Conservation (phyloP, 2,113 vertebrate species). For the Pluvianellus socialis region DNA sequence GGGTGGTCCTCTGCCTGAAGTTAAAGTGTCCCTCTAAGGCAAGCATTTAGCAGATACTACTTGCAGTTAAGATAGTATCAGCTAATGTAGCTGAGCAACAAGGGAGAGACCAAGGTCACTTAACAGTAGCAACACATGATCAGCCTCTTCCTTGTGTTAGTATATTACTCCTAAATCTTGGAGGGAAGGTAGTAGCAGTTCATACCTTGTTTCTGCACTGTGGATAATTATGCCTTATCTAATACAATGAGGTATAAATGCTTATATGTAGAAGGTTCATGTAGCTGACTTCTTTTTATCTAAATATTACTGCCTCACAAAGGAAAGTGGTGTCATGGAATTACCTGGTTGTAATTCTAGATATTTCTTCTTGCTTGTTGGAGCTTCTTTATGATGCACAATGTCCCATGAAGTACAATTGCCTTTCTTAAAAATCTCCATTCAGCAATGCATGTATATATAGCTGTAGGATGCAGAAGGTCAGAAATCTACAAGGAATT, state of each 20-base stretch:
- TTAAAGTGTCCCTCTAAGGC: not conserved
- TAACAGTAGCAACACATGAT: not conserved
- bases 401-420: not conserved
- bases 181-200: not conserved
- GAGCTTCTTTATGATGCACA: not conserved
- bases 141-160: not conserved
- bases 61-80: not conserved
- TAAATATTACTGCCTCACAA: not conserved
- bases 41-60: not conserved
- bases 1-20: not conserved
- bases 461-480: not conserved
- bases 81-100: not conserved
- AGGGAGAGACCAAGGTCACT: not conserved
- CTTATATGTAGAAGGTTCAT: not conserved
- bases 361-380: not conserved
- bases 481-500: not conserved
- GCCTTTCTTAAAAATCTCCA: not conserved
- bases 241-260: not conserved
- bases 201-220: not conserved
- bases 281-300: not conserved
- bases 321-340: not conserved
- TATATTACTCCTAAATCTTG: not conserved
- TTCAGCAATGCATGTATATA: not conserved
- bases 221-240: not conserved
- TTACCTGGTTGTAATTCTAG: not conserved